These are phyloP conservation scores for Cyclophora punctaria DNA, from an alignment of 2,888 invertebrate species.

Conservation along the genomic window DNA sequence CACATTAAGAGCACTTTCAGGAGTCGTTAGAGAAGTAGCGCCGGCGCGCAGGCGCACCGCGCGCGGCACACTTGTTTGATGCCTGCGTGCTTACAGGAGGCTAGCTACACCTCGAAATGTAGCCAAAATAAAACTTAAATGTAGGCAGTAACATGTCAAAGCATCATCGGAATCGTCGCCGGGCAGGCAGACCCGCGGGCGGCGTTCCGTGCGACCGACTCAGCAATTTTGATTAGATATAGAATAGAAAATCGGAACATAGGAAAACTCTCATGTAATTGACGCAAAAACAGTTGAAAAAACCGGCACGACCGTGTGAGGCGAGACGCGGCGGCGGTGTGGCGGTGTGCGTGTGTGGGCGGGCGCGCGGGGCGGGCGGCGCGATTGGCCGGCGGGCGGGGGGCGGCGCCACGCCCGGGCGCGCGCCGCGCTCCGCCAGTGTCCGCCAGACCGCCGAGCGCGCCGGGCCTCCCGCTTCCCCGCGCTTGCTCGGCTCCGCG, in stretches of 20 bases:
- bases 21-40: slow-evolving; percentile 25
- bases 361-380: slow-evolving; percentile 20
- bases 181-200: slow-evolving; percentile 24
- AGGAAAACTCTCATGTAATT: slow-evolving; percentile 56
- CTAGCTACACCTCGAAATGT: too few relatives aligned
- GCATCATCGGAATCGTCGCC: too few relatives aligned
- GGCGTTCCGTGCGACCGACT: slow-evolving; percentile 47
- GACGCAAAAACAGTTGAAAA: slow-evolving; percentile 45
- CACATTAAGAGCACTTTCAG: slow-evolving; percentile 47
- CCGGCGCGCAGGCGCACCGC: slow-evolving; percentile 35
- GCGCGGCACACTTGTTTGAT: slow-evolving; percentile 29
- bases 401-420: slow-evolving; percentile 41
- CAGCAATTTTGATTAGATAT: slow-evolving; percentile 52
- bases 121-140: too few relatives aligned
- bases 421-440: slow-evolving; percentile 58
- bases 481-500: slow-evolving; percentile 72
- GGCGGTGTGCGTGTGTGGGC: slow-evolving; percentile 28
- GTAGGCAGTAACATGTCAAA: too few relatives aligned
- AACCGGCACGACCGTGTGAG: slow-evolving; percentile 47
- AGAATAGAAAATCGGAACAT: slow-evolving; percentile 49
- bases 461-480: slow-evolving; percentile 74
- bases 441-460: slow-evolving; percentile 74
- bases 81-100: background rate
- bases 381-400: slow-evolving; percentile 31
- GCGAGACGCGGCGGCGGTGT: slow-evolving; percentile 49